Percentiles rank a stretch among this genome's conserved stretches.
Conservation (phyloP, 1,140 invertebrate genomes). For the Macrobrachium nipponense region DNA sequence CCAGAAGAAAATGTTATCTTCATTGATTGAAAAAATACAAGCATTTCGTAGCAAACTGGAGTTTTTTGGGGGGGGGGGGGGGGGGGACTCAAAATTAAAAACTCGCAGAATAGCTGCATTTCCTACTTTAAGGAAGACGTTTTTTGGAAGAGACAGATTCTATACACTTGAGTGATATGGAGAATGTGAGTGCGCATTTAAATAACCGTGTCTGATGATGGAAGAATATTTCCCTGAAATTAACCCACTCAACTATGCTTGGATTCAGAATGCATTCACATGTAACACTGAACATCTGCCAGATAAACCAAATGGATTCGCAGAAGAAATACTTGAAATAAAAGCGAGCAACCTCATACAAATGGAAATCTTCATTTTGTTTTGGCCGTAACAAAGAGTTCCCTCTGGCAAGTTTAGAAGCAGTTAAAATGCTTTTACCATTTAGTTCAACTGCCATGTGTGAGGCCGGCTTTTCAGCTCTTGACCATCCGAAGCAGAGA, state of each 20-base stretch:
- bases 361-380: conserved; percentile 26
- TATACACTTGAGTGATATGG: conserved; percentile 28
- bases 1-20: conserved; percentile 16
- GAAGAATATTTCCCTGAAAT: conserved; percentile 31
- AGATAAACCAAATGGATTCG: conserved; percentile 36
- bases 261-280: conserved; percentile 29
- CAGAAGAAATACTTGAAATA: conserved; percentile 38
- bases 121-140: conserved; percentile 30
- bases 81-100: conserved; percentile 32
- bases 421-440: conserved; percentile 14
- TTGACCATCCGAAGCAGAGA: conserved; percentile 16
- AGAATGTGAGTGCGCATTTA: conserved; percentile 41
- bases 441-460: conserved; percentile 25
- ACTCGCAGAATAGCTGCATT: conserved; percentile 29
- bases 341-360: conserved; percentile 13
- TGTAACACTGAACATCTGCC: conserved; percentile 41
- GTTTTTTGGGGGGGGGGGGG: too few relatives aligned
- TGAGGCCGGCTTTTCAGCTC: conserved; percentile 34
- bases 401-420: conserved; percentile 24
- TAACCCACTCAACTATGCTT: conserved; percentile 33
- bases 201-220: conserved; percentile 23
- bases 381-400: conserved; percentile 3
- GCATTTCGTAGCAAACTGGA: conserved; percentile 33
- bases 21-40: conserved; percentile 36
- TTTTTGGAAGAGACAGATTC: conserved; percentile 41